Conservation (phyloP, 2,888 invertebrate species). For the Trypoxylon attenuatum region DNA sequence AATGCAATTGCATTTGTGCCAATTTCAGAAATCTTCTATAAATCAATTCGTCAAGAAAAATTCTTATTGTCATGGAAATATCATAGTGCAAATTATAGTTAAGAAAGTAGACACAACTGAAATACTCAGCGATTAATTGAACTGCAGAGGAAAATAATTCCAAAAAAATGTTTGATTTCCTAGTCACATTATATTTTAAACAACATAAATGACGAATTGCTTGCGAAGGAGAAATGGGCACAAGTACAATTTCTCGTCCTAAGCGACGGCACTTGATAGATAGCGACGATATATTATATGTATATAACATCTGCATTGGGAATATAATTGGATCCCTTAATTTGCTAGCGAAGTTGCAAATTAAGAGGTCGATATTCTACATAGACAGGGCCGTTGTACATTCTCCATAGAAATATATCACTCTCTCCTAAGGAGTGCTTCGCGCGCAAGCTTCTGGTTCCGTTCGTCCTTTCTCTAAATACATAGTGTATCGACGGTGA, state of each 20-base stretch:
- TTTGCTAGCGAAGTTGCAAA: constrained; percentile 8
- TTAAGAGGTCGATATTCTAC: constrained; percentile 26
- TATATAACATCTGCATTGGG: constrained; percentile 1
- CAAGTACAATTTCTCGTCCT: constrained; percentile 28
- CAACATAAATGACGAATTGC: background rate
- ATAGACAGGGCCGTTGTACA: constrained; percentile 20
- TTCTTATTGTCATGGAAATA: no score
- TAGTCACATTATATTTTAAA: no score
- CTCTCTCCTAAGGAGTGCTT: constrained; percentile 18
- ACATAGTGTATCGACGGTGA: background rate
- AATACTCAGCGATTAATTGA: background rate
- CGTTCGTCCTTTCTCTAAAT: constrained; percentile 7
- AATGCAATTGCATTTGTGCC: constrained; percentile 41
- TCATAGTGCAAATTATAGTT: background rate
- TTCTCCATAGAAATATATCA: constrained; percentile 47
- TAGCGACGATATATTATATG: constrained; percentile 12
- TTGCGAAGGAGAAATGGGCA: constrained; percentile 32
- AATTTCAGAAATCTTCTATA: constrained; percentile 27
- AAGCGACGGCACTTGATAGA: constrained; percentile 15
- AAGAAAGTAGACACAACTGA: background rate
- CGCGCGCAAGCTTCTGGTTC: background rate
- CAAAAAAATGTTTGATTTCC: no score
- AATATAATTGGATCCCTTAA: constrained; percentile 23
- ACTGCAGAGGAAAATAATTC: no score
- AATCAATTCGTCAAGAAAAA: background rate